Evolutionary conservation across 2,113 vertebrate genomes (phyloP), one percentile per base, ranked within the genome.

Genomic region (Toxotes chatareus): DNA sequence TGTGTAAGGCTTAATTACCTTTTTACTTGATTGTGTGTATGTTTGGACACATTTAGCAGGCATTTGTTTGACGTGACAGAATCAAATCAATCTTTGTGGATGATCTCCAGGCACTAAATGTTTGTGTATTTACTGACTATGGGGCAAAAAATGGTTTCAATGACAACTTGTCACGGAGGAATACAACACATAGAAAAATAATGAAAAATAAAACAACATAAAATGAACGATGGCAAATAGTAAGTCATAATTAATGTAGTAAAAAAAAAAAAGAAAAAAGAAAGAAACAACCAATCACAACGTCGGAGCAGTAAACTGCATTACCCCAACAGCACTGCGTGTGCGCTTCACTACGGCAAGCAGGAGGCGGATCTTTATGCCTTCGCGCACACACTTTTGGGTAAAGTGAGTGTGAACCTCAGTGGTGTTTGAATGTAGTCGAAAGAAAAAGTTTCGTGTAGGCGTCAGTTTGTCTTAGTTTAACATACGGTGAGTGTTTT

Each of bases 291-390:
- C 27, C 27, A 27, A 27, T 40, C 21, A 56, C 27, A 11, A n/a
- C 36, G 2, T 27, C 36, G 12, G 3, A 0, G 3, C 7, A 2
- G 4, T 5, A 0, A 2, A 88, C 90, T 87, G 73, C 88, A 84
- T 84, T 89, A 83, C 85, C 88, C 88, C 0, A 2, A 40, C 59
- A 2, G 3, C 80, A 83, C 1, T 34, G 79, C 49, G 80, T 4
- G 6, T 0, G 4, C 40, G 16, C 6, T 23, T 40, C 13, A 6
- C 63, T 79, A 86, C 86, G 81, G 91, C 38, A 74, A 83, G 75
- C 73, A 1, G 44, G 1, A 74, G 44, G 51, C 3, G 3, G 5
- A 13, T 1, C 3, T 3, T 7, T 14, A 21, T 32, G 0, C 6
- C 0, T 60, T 77, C 61, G 31, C 44, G 0, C 2, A 5, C 17